Evolutionary conservation across 2,113 vertebrate species (phyloP), one percentile per base, ranked within the genome.

Genomic region (Chitala chitala): DNA sequence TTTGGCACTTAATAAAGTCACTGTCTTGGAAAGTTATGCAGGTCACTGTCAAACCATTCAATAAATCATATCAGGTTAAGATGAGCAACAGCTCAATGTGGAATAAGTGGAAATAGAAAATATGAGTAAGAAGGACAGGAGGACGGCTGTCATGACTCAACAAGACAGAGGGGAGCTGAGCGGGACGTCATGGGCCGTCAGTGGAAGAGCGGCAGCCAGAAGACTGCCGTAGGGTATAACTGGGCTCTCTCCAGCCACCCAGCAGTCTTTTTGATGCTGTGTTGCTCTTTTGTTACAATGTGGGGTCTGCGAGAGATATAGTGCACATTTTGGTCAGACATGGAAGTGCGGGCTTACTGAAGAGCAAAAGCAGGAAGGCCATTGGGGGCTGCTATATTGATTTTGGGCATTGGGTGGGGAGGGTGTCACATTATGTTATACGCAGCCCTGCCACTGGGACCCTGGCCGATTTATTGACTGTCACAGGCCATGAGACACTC

Each of bases 391-490:
- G 46, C 75, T 73, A 24, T 70, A 74, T 74, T 46, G 81, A 78
- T 75, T 3, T 42, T 24, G 36, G 33, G 26, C 1, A 12, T 40
- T 77, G 80, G 85, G 85, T 89, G 89, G 86, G 89, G 82, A 82
- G 83, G 78, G 64, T 84, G 89, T 91, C 86, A 86, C 82, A 87
- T 90, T 86, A 85, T 87, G 84, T 85, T 83, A 83, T 87, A 82
- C 81, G 70, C 1, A 86, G 85, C 83, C 89, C 80, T 86, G 29
- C 33, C 86, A 80, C 91, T 90, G 89, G 90, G 85, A 55, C 82
- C 85, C 78, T 77, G 74, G 90, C 94, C 90, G 79, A 94, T 95
- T 90, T 93, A 95, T 95, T 88, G 94, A 94, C 92, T 87, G 89
- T 92, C 91, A 88, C 87, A 72, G 86, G 83, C 86, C 84, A 82